Conservation (phyloP, 2,797 vertebrate genomes). For the Sebastiscus tertius region DNA sequence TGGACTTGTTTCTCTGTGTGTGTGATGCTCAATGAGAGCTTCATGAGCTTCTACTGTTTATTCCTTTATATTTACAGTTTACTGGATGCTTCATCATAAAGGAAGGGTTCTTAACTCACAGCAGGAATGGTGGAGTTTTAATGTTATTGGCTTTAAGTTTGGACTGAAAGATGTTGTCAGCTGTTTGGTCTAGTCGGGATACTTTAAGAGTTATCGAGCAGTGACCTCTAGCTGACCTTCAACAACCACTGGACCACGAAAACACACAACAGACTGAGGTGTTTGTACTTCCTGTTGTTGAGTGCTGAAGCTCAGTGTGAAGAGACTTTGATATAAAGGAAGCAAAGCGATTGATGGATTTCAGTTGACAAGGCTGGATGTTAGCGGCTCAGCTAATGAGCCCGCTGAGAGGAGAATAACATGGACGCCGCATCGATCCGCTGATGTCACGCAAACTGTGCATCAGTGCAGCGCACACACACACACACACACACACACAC, state of each 20-base stretch:
- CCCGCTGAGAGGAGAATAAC: slow-evolving; percentile 26
- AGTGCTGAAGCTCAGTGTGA: background rate
- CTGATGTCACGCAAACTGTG: slow-evolving; percentile 21
- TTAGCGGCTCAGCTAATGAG: slow-evolving; percentile 43
- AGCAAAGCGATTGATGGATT: slow-evolving; percentile 25
- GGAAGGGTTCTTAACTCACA: background rate
- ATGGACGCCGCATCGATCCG: slow-evolving; percentile 45
- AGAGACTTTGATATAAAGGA: background rate
- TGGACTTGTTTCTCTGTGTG: background rate
- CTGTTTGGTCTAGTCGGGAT: background rate
- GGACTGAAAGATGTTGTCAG: background rate
- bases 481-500: background rate
- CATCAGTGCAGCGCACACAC: background rate
- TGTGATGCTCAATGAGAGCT: background rate
- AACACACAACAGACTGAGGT: background rate
- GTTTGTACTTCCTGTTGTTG: background rate
- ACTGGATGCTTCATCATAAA: background rate
- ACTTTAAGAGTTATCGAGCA: background rate
- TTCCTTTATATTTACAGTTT: background rate
- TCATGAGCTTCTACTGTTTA: background rate
- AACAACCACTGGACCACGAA: background rate
- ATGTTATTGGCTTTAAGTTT: background rate
- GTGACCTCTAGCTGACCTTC: slow-evolving; percentile 9
- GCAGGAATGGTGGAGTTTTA: background rate
- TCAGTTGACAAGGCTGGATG: slow-evolving; percentile 11